Evolutionary conservation across 2,113 vertebrate genomes (phyloP), one percentile per base, ranked within the genome.

Genomic region (Conger conger): DNA sequence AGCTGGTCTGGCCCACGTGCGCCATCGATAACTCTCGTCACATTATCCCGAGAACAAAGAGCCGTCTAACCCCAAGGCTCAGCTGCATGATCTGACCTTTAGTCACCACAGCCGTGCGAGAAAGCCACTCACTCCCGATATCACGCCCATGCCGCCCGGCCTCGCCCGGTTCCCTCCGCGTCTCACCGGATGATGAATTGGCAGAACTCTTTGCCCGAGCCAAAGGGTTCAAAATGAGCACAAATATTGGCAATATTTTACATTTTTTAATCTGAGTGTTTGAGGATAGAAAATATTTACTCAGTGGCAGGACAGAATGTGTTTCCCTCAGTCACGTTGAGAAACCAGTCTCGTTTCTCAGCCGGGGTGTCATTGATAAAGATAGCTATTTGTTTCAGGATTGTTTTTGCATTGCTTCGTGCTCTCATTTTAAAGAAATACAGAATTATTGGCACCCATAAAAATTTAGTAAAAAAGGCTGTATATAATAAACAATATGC

Each of bases 121-220:
- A 40, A 38, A 38, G 38, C 36, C 27, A 73, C 17, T 40, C 23
- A 8, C 20, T 63, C 57, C 57, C 40, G 40, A 4, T 16, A 16
- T 57, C 54, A 11, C 18, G 9, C 18, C 16, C 54, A 0, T 3
- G 54, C 54, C 20, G n/a, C 9, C 68, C 68, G 9, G n/a, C 57
- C 57, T 63, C 57, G 3, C 20, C 68, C 27, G 27, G 11, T 73
- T 94, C 92, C 92, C 90, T 92, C 91, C 83, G 88, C 86, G 86
- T 89, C 91, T 83, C 88, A 16, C 37, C 91, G 90, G 87, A 91
- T 93, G 93, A 94, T 95, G 94, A 95, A 91, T 94, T 93, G 89
- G 91, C 94, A 93, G 90, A 94, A 93, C 91, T 93, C 90, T 91
- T 89, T 88, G 16, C 89, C 90, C 90, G 86, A 87, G 87, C 87